Evolutionary conservation across 2,797 vertebrate species (phyloP).

Genomic region (Danio aesculapii): DNA sequence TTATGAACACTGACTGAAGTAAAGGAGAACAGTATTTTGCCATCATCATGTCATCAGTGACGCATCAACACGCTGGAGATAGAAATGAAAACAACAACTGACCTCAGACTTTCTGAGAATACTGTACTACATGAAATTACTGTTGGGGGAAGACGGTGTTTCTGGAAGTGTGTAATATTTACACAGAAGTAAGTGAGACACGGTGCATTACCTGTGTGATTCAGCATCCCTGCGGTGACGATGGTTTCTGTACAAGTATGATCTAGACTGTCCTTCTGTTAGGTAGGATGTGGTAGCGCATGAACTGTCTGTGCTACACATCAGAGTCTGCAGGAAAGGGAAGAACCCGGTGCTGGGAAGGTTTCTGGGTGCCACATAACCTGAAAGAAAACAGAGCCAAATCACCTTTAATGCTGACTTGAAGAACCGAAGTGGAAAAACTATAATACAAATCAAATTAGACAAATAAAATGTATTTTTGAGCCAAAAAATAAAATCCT

Average conservation of each 20-base stretch:
- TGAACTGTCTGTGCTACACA: slow-evolving; percentile 80
- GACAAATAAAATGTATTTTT: no score
- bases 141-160: not conserved
- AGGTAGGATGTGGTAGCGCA: slow-evolving; percentile 73
- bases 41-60: slow-evolving; percentile 40
- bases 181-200: not conserved
- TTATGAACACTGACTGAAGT: slow-evolving; percentile 25
- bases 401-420: no score
- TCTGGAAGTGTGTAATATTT: not conserved
- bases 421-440: no score
- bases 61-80: not conserved
- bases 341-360: slow-evolving; percentile 83
- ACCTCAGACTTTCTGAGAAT: not conserved
- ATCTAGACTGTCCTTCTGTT: slow-evolving; percentile 30
- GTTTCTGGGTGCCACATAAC: slow-evolving; percentile 79
- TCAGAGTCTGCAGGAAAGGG: slow-evolving; percentile 83
- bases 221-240: slow-evolving; percentile 49
- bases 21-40: slow-evolving; percentile 35
- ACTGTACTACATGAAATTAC: not conserved
- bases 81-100: not conserved
- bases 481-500: no score
- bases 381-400: slow-evolving; percentile 59
- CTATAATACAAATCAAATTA: no score
- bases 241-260: not conserved
- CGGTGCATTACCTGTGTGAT: slow-evolving; percentile 33